Base-by-base conservation (phyloP, 2,113 vertebrate genomes). In the Ovis canadensis region DNA sequence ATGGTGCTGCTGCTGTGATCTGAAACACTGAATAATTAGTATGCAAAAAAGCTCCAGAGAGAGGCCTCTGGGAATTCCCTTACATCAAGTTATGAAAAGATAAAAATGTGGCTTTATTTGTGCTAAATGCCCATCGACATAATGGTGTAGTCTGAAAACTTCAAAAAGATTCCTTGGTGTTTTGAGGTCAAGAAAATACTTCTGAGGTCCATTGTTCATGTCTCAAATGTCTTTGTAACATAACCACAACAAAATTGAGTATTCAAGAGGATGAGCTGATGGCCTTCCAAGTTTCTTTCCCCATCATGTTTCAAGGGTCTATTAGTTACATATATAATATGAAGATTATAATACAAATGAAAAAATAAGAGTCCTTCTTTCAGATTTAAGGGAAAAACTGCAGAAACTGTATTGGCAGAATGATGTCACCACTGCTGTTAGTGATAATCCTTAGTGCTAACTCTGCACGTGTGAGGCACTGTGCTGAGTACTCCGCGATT, bases 1-100 rank as follows among this genome's bases (percentile, higher is more conserved):
- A 98, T 99, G 99, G 99, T 98, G 99, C 98, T 99, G 98, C 98
- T 99, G 99, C 98, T 98, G 99, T 98, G 98, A 99, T 96, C 98
- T 98, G 98, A 98, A 97, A 95, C 91, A 78, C 40, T 84, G 74
- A 55, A 95, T 98, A 95, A 98, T 98, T 98, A 98, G 98, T 97
- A 99, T 99, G 98, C 97, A 99, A 98, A 98, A 98, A 96, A 48
- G 91, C 1, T 94, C 86, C 31, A 9, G 67, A 87, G 88, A 88
- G 94, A 89, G 16, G 48, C 97, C 98, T 67, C 90, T 97, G 97
- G 98, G 98, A 98, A 98, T 98, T 98, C 98, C 96, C 96, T 98
- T 60, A 90, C 54, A 93, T 91, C n/a, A 88, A 91, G 52, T 94
- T 85, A 80, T 15, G 96, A 78, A 96, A 81, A 90, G 83, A 85